These are phyloP conservation scores for Chaetura pelagica DNA, from an alignment of 2,113 vertebrate species.

Conservation along the genomic window DNA sequence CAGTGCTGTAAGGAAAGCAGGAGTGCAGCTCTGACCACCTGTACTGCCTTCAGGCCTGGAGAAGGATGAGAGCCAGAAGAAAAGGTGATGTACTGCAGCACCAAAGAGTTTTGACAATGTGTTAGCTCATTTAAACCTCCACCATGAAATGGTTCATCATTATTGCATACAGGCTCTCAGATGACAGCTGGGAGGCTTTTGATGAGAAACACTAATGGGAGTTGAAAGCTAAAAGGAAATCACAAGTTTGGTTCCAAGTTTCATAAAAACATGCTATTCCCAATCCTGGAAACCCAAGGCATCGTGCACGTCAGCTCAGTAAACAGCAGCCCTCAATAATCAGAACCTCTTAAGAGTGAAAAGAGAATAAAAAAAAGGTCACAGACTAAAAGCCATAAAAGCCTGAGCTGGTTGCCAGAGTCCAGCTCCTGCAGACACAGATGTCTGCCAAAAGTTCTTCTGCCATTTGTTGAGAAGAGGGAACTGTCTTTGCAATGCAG, in stretches of 20 bases:
- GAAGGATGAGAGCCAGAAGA: neutral
- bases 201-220: neutral
- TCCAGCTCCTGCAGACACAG: neutral
- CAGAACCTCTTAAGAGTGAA: neutral
- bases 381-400: neutral
- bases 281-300: neutral
- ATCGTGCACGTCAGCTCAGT: fast-evolving
- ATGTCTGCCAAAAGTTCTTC: neutral
- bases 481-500: neutral
- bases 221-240: neutral
- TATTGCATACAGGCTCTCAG: neutral
- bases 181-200: neutral
- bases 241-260: neutral
- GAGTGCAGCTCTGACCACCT: neutral
- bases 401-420: fast-evolving
- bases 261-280: neutral
- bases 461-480: neutral
- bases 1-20: neutral
- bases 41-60: neutral
- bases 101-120: neutral
- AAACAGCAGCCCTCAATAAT: neutral
- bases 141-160: fast-evolving
- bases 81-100: neutral
- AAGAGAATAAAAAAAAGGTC: neutral
- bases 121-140: neutral